Percentiles rank a stretch among this genome's conserved stretches.
Conservation (phyloP, 2,113 vertebrate species). For the Thymallus thymallus region DNA sequence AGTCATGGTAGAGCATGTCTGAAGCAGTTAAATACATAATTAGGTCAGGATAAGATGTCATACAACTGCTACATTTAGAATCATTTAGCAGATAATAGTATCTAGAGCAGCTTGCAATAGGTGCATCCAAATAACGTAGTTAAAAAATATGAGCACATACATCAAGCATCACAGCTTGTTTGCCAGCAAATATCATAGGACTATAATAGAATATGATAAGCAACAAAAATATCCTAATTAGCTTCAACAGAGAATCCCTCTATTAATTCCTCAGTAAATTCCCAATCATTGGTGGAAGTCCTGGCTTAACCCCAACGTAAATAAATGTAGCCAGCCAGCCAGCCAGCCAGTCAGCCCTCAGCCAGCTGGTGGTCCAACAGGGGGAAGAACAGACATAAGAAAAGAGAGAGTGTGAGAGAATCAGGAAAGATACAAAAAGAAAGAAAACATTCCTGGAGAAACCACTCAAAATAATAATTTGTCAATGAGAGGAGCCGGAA, state of each 20-base stretch:
- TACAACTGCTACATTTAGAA: too few relatives aligned
- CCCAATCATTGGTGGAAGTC: constrained; percentile 59
- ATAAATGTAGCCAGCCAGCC: constrained; percentile 61
- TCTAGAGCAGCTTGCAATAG: too few relatives aligned
- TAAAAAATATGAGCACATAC: background rate
- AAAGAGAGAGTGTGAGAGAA: constrained; percentile 27
- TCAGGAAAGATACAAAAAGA: constrained; percentile 53
- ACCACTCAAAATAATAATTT: constrained; percentile 46
- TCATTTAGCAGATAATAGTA: too few relatives aligned
- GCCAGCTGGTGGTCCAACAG: constrained; percentile 68
- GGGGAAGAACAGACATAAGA: constrained; percentile 1
- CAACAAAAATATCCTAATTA: constrained; percentile 34
- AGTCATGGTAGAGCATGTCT: too few relatives aligned
- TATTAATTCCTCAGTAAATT: constrained; percentile 65
- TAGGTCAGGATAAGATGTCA: too few relatives aligned
- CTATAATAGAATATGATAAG: background rate
- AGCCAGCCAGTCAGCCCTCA: constrained; percentile 59
- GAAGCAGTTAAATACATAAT: too few relatives aligned
- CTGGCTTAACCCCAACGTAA: constrained; percentile 65
- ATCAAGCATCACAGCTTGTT: background rate
- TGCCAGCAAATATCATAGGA: background rate
- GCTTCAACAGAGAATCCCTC: constrained; percentile 43
- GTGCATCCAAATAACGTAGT: too few relatives aligned
- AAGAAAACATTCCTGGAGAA: constrained; percentile 58
- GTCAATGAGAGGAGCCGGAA: constrained; percentile 36